Conservation (phyloP, 2,113 vertebrate species). For the Leptodactylus fuscus region DNA sequence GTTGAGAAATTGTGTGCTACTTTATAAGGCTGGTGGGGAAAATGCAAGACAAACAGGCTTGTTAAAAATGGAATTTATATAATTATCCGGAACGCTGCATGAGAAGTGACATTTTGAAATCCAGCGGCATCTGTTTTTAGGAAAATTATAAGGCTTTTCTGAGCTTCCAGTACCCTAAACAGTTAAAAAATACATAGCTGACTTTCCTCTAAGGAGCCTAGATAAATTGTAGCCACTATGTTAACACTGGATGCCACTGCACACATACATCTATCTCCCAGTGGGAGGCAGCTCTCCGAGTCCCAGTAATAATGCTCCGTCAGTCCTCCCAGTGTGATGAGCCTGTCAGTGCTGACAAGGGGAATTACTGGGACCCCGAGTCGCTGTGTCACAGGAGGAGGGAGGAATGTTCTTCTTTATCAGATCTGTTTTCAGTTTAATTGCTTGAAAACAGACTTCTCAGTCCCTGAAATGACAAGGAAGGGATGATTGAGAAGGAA, state of each 20-base stretch:
- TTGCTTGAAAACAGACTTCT: constrained; percentile 60
- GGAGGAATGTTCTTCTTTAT: constrained; percentile 57
- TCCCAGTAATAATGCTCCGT: constrained; percentile 58
- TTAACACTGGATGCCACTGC: constrained; percentile 52
- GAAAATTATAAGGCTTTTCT: neutral
- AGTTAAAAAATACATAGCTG: constrained; percentile 46
- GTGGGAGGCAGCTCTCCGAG: constrained; percentile 54
- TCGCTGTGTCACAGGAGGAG: constrained; percentile 55
- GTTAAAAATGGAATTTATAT: constrained; percentile 40
- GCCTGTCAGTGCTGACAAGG: constrained; percentile 60
- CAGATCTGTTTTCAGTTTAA: constrained; percentile 57
- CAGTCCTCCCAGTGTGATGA: constrained; percentile 56
- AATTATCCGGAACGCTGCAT: constrained; percentile 24
- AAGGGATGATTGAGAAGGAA: constrained; percentile 28
- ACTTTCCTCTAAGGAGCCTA: constrained; percentile 50
- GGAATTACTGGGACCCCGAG: constrained; percentile 59
- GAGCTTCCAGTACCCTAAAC: neutral
- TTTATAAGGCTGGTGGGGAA: constrained; percentile 44
- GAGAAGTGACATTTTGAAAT: neutral
- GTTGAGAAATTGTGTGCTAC: constrained; percentile 15
- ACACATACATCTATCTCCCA: constrained; percentile 57
- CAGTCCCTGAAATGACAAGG: constrained; percentile 39
- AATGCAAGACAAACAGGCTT: constrained; percentile 34
- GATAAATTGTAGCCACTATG: constrained; percentile 55
- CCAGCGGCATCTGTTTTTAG: neutral